These are phyloP conservation scores for Magallana gigas DNA, from an alignment of 1,140 invertebrate genomes.

Conservation along the genomic window DNA sequence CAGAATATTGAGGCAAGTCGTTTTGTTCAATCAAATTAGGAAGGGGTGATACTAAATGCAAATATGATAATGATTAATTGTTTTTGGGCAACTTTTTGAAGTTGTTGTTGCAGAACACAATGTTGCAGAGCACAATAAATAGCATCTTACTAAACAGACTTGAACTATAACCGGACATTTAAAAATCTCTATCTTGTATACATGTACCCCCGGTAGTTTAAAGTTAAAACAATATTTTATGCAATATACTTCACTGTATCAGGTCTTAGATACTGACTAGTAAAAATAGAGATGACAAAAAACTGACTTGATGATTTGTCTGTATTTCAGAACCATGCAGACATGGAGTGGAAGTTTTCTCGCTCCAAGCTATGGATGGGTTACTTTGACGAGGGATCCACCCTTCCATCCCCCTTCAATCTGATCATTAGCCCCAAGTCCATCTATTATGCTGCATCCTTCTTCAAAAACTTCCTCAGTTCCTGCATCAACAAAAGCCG, in stretches of 20 bases:
- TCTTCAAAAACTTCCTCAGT: conserved; percentile 68
- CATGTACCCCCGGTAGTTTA: too few species aligned
- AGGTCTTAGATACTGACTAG: too few species aligned
- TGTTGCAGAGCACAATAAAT: not conserved
- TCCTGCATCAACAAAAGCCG: conserved; percentile 51
- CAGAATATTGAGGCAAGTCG: conserved; percentile 81
- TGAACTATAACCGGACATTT: too few species aligned
- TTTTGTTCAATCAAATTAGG: too few species aligned
- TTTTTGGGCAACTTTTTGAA: too few species aligned
- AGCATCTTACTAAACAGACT: not conserved
- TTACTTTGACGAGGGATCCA: conserved; percentile 83
- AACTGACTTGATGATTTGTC: too few species aligned
- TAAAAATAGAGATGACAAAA: too few species aligned
- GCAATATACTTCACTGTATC: too few species aligned
- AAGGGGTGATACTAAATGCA: too few species aligned
- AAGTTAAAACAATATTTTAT: too few species aligned
- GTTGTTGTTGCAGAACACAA: too few species aligned
- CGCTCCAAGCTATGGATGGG: conserved; percentile 83
- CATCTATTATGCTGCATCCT: conserved; percentile 78
- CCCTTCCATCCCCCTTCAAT: conserved; percentile 82
- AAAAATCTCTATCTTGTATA: not conserved
- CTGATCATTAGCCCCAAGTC: conserved; percentile 83
- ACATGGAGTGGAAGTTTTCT: conserved; percentile 84
- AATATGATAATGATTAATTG: too few species aligned
- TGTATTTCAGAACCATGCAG: conserved; percentile 81